Conservation (phyloP, 2,888 invertebrate genomes). For the Chaetogeoica ovagalla region DNA sequence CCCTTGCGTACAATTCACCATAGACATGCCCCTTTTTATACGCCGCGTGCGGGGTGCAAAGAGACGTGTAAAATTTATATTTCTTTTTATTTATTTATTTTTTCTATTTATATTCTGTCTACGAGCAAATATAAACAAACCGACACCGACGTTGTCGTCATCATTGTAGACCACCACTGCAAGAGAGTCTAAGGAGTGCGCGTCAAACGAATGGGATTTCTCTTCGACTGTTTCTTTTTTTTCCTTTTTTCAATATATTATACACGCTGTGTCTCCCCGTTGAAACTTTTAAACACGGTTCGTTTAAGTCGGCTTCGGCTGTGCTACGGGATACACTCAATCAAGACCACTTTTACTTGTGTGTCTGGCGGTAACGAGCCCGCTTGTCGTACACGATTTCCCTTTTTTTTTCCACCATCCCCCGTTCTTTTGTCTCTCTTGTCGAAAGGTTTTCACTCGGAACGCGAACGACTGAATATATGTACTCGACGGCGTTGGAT, state of each 20-base stretch:
- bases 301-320: conserved; percentile 39
- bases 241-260: no score
- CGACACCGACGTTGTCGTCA: conserved; percentile 9
- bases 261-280: background rate
- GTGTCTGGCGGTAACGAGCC: conserved; percentile 36
- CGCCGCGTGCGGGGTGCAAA: no score
- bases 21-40: no score
- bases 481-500: background rate
- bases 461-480: conserved; percentile 15
- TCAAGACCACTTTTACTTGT: conserved; percentile 44
- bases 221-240: background rate
- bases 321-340: conserved; percentile 19
- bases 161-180: background rate
- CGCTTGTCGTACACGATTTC: conserved; percentile 42
- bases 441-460: conserved; percentile 34
- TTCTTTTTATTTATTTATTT: no score
- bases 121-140: no score
- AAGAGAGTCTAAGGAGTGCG: background rate
- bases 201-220: background rate
- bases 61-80: no score
- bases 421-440: background rate
- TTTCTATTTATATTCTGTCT: no score
- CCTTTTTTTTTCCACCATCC: background rate
- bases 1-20: no score
- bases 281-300: conserved; percentile 49